phyloP scores from a whole-genome alignment of 2,888 invertebrate genomes.

The Hirtodrosophila duncani region DNA sequence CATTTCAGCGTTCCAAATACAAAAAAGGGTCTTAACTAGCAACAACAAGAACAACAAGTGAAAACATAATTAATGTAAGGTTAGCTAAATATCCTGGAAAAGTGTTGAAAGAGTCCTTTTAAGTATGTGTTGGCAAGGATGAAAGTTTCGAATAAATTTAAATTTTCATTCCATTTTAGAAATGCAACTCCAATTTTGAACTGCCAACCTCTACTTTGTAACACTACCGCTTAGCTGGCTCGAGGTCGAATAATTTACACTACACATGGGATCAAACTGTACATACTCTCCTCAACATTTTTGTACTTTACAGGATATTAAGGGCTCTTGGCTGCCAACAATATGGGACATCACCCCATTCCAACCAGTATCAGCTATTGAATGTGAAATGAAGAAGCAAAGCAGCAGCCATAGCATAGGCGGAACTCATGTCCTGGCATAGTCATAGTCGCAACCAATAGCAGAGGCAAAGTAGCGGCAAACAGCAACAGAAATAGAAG shows the following conservation, averaged over 20 bases:
- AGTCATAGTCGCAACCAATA: slow-evolving; percentile 16
- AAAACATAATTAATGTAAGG: slow-evolving; percentile 6
- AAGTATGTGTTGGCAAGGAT: background rate
- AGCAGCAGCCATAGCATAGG: slow-evolving; percentile 1
- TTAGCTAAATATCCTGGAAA: background rate
- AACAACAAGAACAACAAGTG: slow-evolving; percentile 39
- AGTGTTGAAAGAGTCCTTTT: background rate
- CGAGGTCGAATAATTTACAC: too few relatives aligned
- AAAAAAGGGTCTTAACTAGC: slow-evolving; percentile 33
- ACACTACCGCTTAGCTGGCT: too few relatives aligned
- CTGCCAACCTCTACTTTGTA: too few relatives aligned
- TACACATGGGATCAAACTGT: too few relatives aligned
- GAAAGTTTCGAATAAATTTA: too few relatives aligned
- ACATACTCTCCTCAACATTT: too few relatives aligned
- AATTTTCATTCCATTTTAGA: too few relatives aligned
- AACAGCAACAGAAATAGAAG: slow-evolving; percentile 21
- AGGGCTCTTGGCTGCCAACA: slow-evolving; percentile 34
- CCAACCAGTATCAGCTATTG: slow-evolving; percentile 18
- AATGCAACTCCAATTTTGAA: too few relatives aligned
- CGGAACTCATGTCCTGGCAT: background rate
- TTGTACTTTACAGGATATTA: too few relatives aligned
- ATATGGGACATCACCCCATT: background rate
- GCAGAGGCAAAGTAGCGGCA: slow-evolving; percentile 3
- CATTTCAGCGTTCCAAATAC: slow-evolving; percentile 36
- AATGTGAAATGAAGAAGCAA: slow-evolving; percentile 38